Percentiles rank a stretch among this genome's conserved stretches.
Conservation (phyloP, 2,888 invertebrate species). For the Orthosia cruda region DNA sequence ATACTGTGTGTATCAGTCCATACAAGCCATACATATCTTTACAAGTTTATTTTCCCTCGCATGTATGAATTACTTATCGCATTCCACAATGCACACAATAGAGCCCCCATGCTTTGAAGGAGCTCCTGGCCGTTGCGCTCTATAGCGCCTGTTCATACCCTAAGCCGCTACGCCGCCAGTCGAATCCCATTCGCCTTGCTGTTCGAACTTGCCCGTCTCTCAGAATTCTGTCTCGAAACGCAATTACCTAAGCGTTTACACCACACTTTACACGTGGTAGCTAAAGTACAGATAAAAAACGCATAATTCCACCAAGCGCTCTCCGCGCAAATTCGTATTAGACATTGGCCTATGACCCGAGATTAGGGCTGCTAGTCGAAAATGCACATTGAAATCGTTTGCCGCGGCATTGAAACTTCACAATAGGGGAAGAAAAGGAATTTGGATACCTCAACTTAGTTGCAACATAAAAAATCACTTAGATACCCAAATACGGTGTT, state of each 20-base stretch:
- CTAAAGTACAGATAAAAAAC: conserved; percentile 52
- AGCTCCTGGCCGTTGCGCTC: conserved; percentile 21
- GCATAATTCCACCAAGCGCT: conserved; percentile 37
- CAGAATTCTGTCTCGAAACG: conserved; percentile 47
- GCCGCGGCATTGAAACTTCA: conserved; percentile 32
- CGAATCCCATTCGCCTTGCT: conserved; percentile 53
- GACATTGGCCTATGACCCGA: conserved; percentile 70
- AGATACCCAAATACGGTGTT: conserved; percentile 14
- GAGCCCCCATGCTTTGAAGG: conserved; percentile 4
- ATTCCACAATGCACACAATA: background rate
- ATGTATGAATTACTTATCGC: background rate
- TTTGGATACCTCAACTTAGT: conserved; percentile 5
- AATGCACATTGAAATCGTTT: conserved; percentile 51
- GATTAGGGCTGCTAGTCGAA: conserved; percentile 59
- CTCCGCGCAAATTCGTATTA: conserved; percentile 56
- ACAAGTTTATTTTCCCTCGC: background rate
- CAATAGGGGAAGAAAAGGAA: conserved; percentile 24
- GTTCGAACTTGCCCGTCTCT: conserved; percentile 49
- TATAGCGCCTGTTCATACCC: conserved; percentile 31
- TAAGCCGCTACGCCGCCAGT: conserved; percentile 18
- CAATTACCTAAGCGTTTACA: conserved; percentile 59
- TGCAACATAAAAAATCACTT: conserved; percentile 18
- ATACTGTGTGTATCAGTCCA: background rate
- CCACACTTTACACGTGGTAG: conserved; percentile 48
- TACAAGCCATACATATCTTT: background rate